Base-by-base conservation (phyloP, 64 coral and sea anemone genomes). In the Pachyseris speciosa region DNA sequence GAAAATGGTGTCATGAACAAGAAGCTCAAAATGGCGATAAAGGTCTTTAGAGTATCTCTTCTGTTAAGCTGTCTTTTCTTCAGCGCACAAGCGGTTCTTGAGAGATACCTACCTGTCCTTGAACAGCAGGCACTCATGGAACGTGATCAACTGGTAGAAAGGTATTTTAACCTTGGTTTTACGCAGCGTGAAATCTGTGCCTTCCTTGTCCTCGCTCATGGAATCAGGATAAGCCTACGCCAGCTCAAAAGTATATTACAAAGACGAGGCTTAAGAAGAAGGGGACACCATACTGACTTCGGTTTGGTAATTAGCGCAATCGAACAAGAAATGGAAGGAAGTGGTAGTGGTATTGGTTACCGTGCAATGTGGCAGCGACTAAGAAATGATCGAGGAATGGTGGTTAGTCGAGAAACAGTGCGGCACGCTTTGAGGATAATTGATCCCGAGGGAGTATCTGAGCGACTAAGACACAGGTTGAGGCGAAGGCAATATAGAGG, bases 321-420 rank as follows among this genome's bases (percentile, higher is more conserved):
- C 43, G 84, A 84, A 67, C 81, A 67, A 84, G 81, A 84, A 67
- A 59, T 66, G 20, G 33, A 67, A 26, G 68, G 86, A 57, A 57
- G 49, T 39, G 86, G 69, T 29, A 77, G 32, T 9, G 25, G 51
- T 26, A 76, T 88, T 45, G 86, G 70, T 28, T 90, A 88, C 75
- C 22, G 86, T 38, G 64, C 50, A 41, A 88, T 88, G 86, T 87
- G 85, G 85, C 47, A 59, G 30, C 44, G 69, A 31, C 40, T 89
- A 33, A 15, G 37, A 38, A 63, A 67, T 22, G 75, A 90, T 29
- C 74, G 80, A 16, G 37, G 64, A 65, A 44, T 90, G 45, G 44
- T 51, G 5, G 74, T 81, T 48, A 90, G 76, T 51, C 19, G 36
- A 91, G 76, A 91, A 83, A 91, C 77, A 52, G 48, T 91, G 38